Conservation (phyloP, 37 sponge, comb jelly and placozoan genomes). For the Geodia barretti region DNA sequence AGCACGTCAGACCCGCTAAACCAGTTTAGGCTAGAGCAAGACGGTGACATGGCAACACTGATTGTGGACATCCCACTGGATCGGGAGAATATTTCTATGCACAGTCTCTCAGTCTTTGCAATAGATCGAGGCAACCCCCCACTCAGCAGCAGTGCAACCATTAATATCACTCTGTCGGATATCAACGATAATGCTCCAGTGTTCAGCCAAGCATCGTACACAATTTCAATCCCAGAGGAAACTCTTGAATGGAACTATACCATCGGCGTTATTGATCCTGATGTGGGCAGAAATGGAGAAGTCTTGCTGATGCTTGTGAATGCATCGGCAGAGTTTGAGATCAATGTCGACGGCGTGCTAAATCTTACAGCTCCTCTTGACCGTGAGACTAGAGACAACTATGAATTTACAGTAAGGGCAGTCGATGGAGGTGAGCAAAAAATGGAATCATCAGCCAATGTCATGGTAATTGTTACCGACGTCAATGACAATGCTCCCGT, state of each 20-base stretch:
- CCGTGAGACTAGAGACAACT: conserved; percentile 45
- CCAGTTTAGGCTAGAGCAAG: conserved; percentile 24
- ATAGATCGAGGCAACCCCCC: conserved; percentile 24
- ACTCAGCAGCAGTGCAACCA: conserved; percentile 15
- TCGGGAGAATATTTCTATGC: conserved; percentile 9
- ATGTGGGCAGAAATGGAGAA: conserved; percentile 47
- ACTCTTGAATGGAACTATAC: background rate
- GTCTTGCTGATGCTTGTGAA: conserved; percentile 12
- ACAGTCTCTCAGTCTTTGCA: conserved; percentile 39
- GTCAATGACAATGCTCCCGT: conserved; percentile 67
- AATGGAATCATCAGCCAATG: background rate
- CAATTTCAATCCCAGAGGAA: conserved; percentile 28
- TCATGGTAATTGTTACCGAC: conserved; percentile 52
- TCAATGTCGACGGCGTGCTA: conserved; percentile 27
- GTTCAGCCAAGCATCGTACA: conserved; percentile 9
- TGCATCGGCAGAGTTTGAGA: background rate
- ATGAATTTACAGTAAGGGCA: conserved; percentile 47
- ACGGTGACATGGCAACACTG: conserved; percentile 23
- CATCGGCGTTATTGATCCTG: conserved; percentile 28
- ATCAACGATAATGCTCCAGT: conserved; percentile 73
- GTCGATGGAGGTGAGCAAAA: conserved; percentile 33
- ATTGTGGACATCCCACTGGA: conserved; percentile 8
- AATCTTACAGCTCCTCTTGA: conserved; percentile 48
- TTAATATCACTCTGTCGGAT: conserved; percentile 51
- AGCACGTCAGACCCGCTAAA: background rate